Evolutionary conservation across 2,888 invertebrate genomes (phyloP).

Genomic region (Yponomeuta cagnagella): DNA sequence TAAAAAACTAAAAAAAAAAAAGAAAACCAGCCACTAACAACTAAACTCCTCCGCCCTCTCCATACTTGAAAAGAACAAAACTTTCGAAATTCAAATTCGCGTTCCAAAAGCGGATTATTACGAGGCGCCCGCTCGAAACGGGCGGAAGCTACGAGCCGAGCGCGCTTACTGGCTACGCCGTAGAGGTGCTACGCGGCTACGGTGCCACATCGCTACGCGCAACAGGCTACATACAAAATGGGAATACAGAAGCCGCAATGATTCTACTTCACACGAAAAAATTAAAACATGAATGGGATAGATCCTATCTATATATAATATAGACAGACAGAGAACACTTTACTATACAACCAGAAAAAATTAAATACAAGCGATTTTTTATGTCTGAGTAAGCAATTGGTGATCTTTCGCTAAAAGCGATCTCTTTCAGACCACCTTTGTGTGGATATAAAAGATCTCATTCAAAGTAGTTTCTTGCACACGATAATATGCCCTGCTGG

Average conservation of each 20-base stretch:
- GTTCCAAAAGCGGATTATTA: constrained; percentile 11
- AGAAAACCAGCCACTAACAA: constrained; percentile 11
- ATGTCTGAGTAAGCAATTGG: too few relatives aligned
- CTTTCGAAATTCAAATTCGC: constrained; percentile 9
- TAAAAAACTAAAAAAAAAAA: neutral
- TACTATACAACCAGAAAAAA: too few relatives aligned
- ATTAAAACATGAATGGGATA: too few relatives aligned
- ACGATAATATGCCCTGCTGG: too few relatives aligned
- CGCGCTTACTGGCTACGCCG: constrained; percentile 59
- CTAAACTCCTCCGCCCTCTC: neutral
- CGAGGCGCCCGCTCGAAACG: constrained; percentile 32
- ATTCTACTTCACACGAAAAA: too few relatives aligned
- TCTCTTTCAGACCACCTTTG: too few relatives aligned
- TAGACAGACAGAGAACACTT: too few relatives aligned
- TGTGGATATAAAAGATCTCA: too few relatives aligned
- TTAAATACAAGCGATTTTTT: too few relatives aligned
- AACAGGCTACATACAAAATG: constrained; percentile 5
- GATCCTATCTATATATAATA: too few relatives aligned
- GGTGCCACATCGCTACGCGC: constrained; percentile 16
- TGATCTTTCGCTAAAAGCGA: too few relatives aligned
- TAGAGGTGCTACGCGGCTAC: constrained; percentile 30
- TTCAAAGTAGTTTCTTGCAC: too few relatives aligned
- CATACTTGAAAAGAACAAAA: neutral
- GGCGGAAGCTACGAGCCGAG: constrained; percentile 54
- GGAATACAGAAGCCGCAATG: neutral